These are phyloP conservation scores for Urosaurus nigricauda DNA, from an alignment of 2,797 vertebrate genomes.

Conservation along the genomic window DNA sequence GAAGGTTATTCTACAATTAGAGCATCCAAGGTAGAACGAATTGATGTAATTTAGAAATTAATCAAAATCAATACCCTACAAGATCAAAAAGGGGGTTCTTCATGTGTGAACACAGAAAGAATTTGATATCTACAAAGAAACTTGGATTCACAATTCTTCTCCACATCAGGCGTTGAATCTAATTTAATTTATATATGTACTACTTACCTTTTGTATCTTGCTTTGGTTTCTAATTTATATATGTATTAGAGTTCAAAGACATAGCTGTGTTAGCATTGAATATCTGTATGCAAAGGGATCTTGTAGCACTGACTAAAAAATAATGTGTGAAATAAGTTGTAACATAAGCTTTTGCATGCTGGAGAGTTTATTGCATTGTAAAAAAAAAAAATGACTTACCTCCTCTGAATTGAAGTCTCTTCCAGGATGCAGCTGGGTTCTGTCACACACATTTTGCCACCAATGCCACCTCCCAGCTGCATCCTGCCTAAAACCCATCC, in stretches of 20 bases:
- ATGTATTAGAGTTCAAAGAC: neutral
- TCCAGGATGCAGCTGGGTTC: no score
- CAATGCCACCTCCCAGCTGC: no score
- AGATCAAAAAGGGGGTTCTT: neutral
- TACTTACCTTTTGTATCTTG: neutral
- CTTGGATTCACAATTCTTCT: neutral
- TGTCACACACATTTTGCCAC: no score
- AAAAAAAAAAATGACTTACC: no score
- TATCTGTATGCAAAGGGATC: no score
- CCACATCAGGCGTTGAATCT: neutral
- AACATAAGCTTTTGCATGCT: no score
- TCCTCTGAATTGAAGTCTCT: no score
- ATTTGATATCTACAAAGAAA: neutral
- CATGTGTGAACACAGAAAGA: neutral
- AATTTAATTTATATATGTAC: neutral
- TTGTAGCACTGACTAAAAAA: no score
- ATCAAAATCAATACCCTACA: accelerated
- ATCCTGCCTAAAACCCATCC: no score
- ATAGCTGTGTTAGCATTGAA: no score
- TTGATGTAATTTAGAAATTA: accelerated
- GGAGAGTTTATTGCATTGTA: no score
- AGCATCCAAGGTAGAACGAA: neutral
- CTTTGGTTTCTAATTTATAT: neutral
- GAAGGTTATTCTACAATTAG: accelerated
- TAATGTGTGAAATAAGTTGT: no score